phyloP scores from a whole-genome alignment of 2,888 invertebrate genomes.

The Argynnis bischoffii region DNA sequence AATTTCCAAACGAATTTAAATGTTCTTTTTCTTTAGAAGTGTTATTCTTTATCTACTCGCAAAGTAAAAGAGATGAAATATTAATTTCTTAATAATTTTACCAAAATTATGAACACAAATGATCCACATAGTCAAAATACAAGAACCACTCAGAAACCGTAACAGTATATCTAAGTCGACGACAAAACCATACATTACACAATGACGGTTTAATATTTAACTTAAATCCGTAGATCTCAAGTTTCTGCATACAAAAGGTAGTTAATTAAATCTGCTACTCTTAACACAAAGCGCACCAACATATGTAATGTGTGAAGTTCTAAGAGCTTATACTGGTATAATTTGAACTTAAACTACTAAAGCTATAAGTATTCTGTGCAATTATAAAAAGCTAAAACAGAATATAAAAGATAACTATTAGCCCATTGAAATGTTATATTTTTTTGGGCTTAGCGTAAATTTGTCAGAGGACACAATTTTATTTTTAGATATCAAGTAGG shows the following conservation, averaged over 20 bases:
- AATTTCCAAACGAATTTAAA: too few relatives aligned
- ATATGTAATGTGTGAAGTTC: conserved; percentile 29
- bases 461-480: too few relatives aligned
- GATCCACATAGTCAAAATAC: not conserved
- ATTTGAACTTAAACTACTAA: not conserved
- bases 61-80: too few relatives aligned
- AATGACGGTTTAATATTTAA: conserved; percentile 44
- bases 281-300: conserved; percentile 29
- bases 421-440: too few relatives aligned
- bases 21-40: too few relatives aligned
- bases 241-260: conserved; percentile 38
- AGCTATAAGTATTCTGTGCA: not conserved
- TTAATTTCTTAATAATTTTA: too few relatives aligned
- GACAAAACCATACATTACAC: conserved; percentile 35
- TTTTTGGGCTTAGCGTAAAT: too few relatives aligned
- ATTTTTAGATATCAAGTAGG: too few relatives aligned
- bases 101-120: not conserved
- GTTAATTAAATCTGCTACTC: conserved; percentile 43
- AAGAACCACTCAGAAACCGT: conserved; percentile 1
- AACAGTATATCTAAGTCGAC: conserved; percentile 23
- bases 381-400: not conserved
- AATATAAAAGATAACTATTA: too few relatives aligned
- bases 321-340: not conserved
- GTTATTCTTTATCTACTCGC: too few relatives aligned
- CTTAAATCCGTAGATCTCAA: conserved; percentile 43